These are phyloP conservation scores for Plusia festucae DNA, from an alignment of 2,888 invertebrate genomes.

Conservation along the genomic window DNA sequence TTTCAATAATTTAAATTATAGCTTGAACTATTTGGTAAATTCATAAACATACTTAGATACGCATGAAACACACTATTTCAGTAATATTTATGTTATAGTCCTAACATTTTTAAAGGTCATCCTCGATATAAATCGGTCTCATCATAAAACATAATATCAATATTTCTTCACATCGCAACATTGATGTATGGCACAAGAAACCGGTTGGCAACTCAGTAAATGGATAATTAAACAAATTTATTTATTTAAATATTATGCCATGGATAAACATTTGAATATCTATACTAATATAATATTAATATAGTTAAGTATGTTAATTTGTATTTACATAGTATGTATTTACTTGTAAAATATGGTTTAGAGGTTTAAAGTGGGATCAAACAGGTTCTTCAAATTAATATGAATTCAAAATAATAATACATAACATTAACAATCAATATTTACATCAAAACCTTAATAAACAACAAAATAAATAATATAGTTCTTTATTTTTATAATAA, in stretches of 20 bases:
- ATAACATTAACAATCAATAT: too few relatives aligned
- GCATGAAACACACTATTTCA: neutral
- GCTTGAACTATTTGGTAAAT: too few relatives aligned
- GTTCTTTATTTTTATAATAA: too few relatives aligned
- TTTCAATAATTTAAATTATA: too few relatives aligned
- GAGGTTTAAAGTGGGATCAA: too few relatives aligned
- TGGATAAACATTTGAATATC: constrained; percentile 1
- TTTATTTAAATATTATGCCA: constrained; percentile 4
- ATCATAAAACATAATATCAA: neutral
- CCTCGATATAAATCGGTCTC: constrained; percentile 1
- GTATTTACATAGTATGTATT: too few relatives aligned
- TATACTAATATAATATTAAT: neutral
- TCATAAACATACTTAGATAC: neutral
- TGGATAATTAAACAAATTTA: constrained; percentile 1
- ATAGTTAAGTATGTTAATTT: neutral
- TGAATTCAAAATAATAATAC: too few relatives aligned
- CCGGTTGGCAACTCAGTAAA: neutral
- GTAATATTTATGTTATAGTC: neutral
- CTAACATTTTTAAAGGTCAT: neutral
- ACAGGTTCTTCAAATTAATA: too few relatives aligned
- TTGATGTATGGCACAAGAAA: neutral
- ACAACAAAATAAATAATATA: too few relatives aligned
- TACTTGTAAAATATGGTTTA: too few relatives aligned
- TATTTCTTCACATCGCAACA: constrained; percentile 2
- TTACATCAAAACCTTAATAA: too few relatives aligned